Evolutionary conservation across 2,888 invertebrate species (phyloP), one percentile per base, ranked within the genome.

Genomic region (Drosophila dives): DNA sequence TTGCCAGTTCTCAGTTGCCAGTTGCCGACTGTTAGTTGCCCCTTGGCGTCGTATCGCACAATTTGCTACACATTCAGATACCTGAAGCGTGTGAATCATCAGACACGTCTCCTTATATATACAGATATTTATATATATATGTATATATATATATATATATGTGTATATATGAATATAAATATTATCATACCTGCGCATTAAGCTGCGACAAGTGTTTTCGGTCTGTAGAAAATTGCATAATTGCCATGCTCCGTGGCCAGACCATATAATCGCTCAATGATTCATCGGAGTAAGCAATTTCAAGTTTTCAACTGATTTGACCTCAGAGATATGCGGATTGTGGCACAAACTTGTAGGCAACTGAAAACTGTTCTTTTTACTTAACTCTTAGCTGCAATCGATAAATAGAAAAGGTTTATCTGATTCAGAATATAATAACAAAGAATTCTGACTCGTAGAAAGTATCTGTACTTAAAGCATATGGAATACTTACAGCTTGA

Each of bases 161-260:
- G 20, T 40, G 5, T n/a, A 6, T 42, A 42, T 12, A n/a, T 6
- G 8, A 7, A 45, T 45, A 45, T 45, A 45, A 1, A 20, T 20
- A 45, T 1, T 15, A 23, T 33, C 60, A 64, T 51, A 49, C 71
- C 63, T 72, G 74, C 64, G 58, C 75, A 81, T 69, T 81, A 61
- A 78, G 72, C 67, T 68, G 81, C 80, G 86, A 85, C 80, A 86
- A 84, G 89, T 84, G 86, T 75, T 86, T 68, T 64, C 58, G 72
- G 65, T 63, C 60, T 76, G 71, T 66, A 50, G 67, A 50, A 77
- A 88, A 80, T 88, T 84, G 83, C 86, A 86, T 88, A 86, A 88
- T 88, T 88, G 86, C 83, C 63, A 53, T 63, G 65, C 66, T 68
- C 66, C 56, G 65, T 64, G 75, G 61, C 38, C 62, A 60, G 66